phyloP scores from a whole-genome alignment of 2,797 vertebrate genomes.

The Spinus olivaceus region DNA sequence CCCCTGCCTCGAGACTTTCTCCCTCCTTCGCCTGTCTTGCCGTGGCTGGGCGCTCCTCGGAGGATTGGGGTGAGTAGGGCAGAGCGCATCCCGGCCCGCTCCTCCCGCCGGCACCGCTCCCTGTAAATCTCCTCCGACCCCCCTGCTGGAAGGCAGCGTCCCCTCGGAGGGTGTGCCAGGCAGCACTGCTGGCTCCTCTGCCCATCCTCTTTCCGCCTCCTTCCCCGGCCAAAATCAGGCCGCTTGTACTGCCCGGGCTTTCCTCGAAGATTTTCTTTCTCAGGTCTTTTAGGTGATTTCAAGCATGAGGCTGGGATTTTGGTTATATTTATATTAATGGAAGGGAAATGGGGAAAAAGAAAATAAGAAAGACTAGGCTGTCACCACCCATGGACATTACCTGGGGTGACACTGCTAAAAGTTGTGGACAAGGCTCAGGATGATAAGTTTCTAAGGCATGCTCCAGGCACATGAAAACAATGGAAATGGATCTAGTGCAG shows the following conservation, averaged over 20 bases:
- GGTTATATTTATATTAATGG: background rate
- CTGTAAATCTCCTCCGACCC: background rate
- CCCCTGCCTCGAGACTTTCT: background rate
- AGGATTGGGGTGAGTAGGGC: background rate
- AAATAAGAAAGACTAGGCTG: background rate
- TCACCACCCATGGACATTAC: background rate
- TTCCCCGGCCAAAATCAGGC: background rate
- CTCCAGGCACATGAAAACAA: background rate
- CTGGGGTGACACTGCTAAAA: background rate
- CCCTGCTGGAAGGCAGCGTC: background rate
- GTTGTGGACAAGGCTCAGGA: background rate
- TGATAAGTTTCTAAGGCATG: rapidly evolving
- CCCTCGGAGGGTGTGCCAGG: background rate
- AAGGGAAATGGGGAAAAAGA: background rate
- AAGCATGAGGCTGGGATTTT: background rate
- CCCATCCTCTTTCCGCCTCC: background rate
- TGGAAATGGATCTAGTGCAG: background rate
- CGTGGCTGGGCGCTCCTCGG: background rate
- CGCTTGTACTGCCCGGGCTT: background rate
- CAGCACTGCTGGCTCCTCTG: background rate
- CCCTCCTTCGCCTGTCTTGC: background rate
- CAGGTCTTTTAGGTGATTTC: background rate
- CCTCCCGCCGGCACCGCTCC: background rate
- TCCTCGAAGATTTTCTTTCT: background rate
- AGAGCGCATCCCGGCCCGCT: background rate